phyloP scores from a whole-genome alignment of 2,888 invertebrate genomes.

The Himalopsyche japonica region DNA sequence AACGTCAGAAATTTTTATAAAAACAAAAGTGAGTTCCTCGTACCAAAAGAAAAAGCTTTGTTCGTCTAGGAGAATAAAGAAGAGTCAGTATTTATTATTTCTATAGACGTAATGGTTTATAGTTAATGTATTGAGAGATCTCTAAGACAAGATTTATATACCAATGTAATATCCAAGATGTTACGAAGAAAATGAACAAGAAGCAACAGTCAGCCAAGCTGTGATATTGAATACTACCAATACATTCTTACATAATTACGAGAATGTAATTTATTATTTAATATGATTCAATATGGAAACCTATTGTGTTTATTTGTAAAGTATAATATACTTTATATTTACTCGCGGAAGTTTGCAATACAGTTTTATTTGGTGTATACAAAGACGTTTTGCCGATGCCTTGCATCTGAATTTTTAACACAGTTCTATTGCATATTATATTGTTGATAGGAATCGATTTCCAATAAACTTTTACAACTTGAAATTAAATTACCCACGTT shows the following conservation, averaged over 20 bases:
- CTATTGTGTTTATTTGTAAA: neutral
- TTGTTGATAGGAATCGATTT: no score
- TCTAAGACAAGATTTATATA: neutral
- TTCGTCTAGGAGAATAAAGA: slow-evolving; percentile 9
- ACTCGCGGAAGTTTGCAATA: neutral
- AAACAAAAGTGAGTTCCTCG: slow-evolving; percentile 36
- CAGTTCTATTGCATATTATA: no score
- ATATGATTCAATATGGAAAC: neutral
- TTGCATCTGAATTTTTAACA: no score
- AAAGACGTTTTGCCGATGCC: no score
- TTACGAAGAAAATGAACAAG: neutral
- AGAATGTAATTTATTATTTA: neutral
- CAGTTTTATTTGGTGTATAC: no score
- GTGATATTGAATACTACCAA: neutral
- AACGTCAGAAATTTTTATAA: slow-evolving; percentile 37
- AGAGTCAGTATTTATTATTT: neutral
- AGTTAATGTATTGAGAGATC: neutral
- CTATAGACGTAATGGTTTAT: neutral
- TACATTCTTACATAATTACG: slow-evolving; percentile 1
- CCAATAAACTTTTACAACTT: no score
- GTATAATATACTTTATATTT: neutral
- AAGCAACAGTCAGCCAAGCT: neutral
- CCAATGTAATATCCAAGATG: neutral
- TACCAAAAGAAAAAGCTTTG: slow-evolving; percentile 22
- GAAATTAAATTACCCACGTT: no score